Conservation (phyloP, 2,797 vertebrate genomes). For the Catharus ustulatus region DNA sequence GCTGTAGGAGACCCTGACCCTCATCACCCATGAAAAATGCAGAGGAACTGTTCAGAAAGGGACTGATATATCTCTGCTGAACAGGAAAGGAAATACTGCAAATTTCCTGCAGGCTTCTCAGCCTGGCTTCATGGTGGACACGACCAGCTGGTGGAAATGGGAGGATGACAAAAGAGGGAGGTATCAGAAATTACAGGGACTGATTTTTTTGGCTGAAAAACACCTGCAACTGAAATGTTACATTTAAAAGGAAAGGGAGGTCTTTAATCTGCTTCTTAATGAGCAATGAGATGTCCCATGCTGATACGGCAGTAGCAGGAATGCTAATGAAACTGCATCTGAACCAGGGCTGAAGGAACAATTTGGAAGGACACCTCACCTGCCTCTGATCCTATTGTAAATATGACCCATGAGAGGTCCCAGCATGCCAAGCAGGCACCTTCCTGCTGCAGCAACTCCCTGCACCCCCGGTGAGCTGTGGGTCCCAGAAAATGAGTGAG, state of each 20-base stretch:
- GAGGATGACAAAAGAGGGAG: background rate
- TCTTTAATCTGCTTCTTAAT: background rate
- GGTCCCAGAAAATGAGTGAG: background rate
- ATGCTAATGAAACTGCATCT: background rate
- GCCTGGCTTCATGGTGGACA: background rate
- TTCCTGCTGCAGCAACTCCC: background rate
- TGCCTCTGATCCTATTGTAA: background rate
- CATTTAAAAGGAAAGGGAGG: background rate
- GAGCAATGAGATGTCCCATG: background rate
- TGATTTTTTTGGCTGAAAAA: background rate
- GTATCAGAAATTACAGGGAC: background rate
- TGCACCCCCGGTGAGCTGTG: background rate
- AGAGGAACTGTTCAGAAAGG: background rate
- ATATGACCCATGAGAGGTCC: background rate
- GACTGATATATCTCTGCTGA: background rate
- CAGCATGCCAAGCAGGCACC: fast-evolving
- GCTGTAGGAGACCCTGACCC: background rate
- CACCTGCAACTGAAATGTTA: background rate
- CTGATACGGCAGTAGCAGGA: background rate
- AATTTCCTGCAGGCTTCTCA: constrained; percentile 16
- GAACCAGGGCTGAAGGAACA: background rate
- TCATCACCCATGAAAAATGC: background rate
- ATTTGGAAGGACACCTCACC: background rate
- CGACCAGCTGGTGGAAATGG: background rate
- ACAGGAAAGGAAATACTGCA: constrained; percentile 20